Evolutionary conservation across 2,888 invertebrate species (phyloP).

Genomic region (Plagodis dolabraria): DNA sequence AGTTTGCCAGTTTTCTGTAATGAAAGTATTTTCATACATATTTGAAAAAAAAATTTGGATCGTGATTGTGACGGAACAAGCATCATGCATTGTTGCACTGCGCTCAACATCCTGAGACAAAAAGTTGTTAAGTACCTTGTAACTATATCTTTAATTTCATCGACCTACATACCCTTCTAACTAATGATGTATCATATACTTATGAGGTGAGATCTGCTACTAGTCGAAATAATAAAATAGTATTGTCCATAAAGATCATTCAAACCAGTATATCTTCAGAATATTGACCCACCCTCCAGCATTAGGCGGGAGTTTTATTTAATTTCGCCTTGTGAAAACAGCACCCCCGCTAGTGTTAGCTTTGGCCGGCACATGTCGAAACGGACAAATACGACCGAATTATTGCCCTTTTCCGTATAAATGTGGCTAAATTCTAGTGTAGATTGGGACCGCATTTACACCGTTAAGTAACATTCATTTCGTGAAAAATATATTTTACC

Average conservation of each 20-base stretch:
- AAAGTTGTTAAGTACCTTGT: too few relatives aligned
- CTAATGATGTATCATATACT: too few relatives aligned
- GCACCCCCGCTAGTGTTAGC: slow-evolving; percentile 72
- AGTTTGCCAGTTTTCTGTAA: too few relatives aligned
- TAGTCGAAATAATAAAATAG: too few relatives aligned
- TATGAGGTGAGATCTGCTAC: too few relatives aligned
- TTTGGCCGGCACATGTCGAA: slow-evolving; percentile 68
- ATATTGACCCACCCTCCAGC: slow-evolving; percentile 50
- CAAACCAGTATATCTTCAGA: slow-evolving; percentile 11
- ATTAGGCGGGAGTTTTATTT: slow-evolving; percentile 79
- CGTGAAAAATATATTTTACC: not conserved
- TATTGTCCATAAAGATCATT: not conserved
- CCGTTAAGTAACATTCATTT: slow-evolving; percentile 25
- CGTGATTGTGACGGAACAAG: too few relatives aligned
- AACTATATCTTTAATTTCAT: too few relatives aligned
- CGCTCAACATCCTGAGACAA: too few relatives aligned
- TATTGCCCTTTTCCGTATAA: slow-evolving; percentile 73
- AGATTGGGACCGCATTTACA: slow-evolving; percentile 37
- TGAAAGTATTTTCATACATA: too few relatives aligned
- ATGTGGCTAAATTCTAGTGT: slow-evolving; percentile 36
- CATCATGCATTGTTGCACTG: too few relatives aligned
- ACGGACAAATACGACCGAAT: slow-evolving; percentile 78
- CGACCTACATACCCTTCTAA: too few relatives aligned
- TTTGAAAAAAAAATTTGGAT: too few relatives aligned
- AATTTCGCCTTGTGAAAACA: slow-evolving; percentile 78